These are phyloP conservation scores for Acipenser oxyrinchus DNA, from an alignment of 2,797 vertebrate genomes.

Conservation along the genomic window DNA sequence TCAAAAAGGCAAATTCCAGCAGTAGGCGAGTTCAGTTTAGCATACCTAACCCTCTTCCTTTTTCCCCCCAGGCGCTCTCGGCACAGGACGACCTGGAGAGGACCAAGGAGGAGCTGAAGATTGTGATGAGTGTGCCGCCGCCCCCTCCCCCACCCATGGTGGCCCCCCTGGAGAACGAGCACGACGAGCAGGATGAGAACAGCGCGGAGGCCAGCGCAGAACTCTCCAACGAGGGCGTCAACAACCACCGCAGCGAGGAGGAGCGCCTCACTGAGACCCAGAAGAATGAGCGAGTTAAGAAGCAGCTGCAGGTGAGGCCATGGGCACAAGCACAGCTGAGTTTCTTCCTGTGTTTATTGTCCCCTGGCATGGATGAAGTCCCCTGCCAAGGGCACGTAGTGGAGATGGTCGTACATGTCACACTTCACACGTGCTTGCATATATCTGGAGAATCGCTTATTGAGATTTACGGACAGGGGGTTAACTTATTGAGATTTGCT, in stretches of 20 bases:
- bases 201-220: slow-evolving; percentile 85
- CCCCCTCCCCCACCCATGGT: slow-evolving; percentile 44
- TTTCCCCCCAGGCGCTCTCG: slow-evolving; percentile 70
- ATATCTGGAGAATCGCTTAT: too few relatives aligned
- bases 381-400: too few relatives aligned
- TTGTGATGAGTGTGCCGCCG: slow-evolving; percentile 59
- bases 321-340: too few relatives aligned
- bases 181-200: slow-evolving; percentile 89
- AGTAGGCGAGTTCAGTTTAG: too few relatives aligned
- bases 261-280: slow-evolving; percentile 87
- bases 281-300: slow-evolving; percentile 93
- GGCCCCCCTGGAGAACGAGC: slow-evolving; percentile 72
- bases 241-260: slow-evolving; percentile 87
- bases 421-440: too few relatives aligned
- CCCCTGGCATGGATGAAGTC: too few relatives aligned
- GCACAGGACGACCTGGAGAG: slow-evolving; percentile 94
- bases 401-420: too few relatives aligned
- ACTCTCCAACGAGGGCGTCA: slow-evolving; percentile 77
- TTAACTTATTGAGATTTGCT: too few relatives aligned
- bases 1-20: too few relatives aligned
- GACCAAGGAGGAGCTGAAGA: slow-evolving; percentile 93
- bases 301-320: slow-evolving; percentile 83
- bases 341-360: too few relatives aligned
- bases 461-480: too few relatives aligned
- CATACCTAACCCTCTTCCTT: background rate